Percentiles rank a stretch among this genome's conserved stretches.
phyloP scores from a whole-genome alignment of 2,113 vertebrate species.

The Xenus cinereus region DNA sequence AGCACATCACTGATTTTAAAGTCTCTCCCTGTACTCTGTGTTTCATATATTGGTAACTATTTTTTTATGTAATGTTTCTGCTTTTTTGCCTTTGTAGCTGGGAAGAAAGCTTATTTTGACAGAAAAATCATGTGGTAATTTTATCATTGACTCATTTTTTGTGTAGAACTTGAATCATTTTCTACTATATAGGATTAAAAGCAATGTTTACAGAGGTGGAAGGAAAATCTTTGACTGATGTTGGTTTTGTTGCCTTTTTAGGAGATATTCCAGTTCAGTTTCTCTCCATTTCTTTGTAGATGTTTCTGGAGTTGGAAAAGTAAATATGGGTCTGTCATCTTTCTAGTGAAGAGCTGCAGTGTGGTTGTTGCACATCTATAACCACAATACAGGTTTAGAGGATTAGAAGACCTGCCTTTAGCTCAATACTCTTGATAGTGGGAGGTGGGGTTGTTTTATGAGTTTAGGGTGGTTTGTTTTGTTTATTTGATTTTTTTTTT shows the following conservation, averaged over 20 bases:
- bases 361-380: background rate
- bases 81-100: background rate
- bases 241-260: background rate
- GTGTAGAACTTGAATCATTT: background rate
- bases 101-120: slow-evolving; percentile 14
- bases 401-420: background rate
- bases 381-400: background rate
- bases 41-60: background rate
- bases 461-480: background rate
- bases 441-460: background rate
- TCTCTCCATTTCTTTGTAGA: background rate
- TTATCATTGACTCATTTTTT: slow-evolving; percentile 15
- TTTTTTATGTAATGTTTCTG: background rate
- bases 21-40: background rate
- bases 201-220: background rate
- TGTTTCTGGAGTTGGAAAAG: background rate
- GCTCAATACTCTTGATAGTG: background rate
- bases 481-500: background rate
- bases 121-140: background rate
- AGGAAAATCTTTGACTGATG: background rate
- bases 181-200: background rate
- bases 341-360: background rate
- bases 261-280: background rate
- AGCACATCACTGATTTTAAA: background rate
- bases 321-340: background rate